Percentiles rank a stretch among this genome's conserved stretches.
Conservation (phyloP, 2,888 invertebrate species). For the Venusia cambrica region DNA sequence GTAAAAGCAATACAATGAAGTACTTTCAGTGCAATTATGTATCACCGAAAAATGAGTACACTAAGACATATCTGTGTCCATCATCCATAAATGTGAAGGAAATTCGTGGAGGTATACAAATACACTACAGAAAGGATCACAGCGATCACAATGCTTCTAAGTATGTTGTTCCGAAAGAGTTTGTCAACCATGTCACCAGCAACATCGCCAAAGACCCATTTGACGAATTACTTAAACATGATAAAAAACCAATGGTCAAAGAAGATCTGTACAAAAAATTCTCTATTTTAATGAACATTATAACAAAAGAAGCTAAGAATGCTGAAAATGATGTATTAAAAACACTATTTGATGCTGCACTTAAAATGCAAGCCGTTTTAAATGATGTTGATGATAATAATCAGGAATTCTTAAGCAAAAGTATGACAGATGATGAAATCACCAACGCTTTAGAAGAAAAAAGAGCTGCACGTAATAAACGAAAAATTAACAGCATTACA, state of each 20-base stretch:
- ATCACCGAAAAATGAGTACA: constrained; percentile 10
- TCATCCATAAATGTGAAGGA: constrained; percentile 43
- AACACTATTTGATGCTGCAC: constrained; percentile 43
- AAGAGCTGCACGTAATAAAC: constrained; percentile 27
- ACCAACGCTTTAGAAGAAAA: constrained; percentile 32
- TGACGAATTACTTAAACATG: constrained; percentile 1
- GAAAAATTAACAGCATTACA: no score
- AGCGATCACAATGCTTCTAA: constrained; percentile 36
- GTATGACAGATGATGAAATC: constrained; percentile 42
- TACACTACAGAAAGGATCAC: constrained; percentile 50
- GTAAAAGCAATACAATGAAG: constrained; percentile 35
- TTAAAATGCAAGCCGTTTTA: constrained; percentile 50
- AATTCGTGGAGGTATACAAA: constrained; percentile 48
- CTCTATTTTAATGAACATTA: constrained; percentile 44
- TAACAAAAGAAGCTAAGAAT: constrained; percentile 46
- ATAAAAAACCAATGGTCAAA: neutral
- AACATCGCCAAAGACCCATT: neutral
- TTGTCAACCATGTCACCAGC: constrained; percentile 13
- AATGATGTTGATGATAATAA: constrained; percentile 37
- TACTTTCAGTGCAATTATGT: constrained; percentile 46
- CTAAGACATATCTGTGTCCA: constrained; percentile 44
- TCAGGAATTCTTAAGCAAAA: constrained; percentile 22
- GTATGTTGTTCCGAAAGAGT: constrained; percentile 35
- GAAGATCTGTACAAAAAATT: constrained; percentile 46
- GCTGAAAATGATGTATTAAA: no score